Base-by-base conservation (phyloP, 1,140 invertebrate species). In the Spodoptera frugiperda region DNA sequence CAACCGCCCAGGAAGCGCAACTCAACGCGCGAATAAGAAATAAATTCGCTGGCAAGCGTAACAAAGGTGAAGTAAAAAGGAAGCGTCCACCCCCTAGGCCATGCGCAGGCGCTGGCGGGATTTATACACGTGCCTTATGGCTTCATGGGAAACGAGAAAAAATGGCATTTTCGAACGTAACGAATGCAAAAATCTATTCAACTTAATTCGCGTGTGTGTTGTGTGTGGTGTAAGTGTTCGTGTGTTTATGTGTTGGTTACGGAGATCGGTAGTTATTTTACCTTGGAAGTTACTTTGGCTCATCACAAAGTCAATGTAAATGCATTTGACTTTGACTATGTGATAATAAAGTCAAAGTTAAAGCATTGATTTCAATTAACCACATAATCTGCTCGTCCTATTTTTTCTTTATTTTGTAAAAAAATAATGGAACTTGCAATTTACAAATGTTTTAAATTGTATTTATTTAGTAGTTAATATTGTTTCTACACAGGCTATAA, bases 41-140 rank as follows among this genome's bases (percentile, higher is more conserved):
- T 91, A 91, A 92, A 93, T 90, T 89, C 87, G 78, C 79, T 86
- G 87, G 86, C 91, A 88, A 91, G 89, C 91, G 91, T 93, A 93
- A 93, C 91, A 91, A 92, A 92, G 90, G 86, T 91, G 84, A 91
- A 91, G 88, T 89, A 89, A 92, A 91, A 91, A 87, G 89, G 82
- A 92, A 85, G 84, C 78, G 82, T 79, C 57, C 75, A 71, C 49
- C 87, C 85, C 83, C 39, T 76, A 84, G 89, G 90, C 84, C 59
- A 80, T 78, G 67, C 77, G 78, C 63, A 70, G 78, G 71, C 78
- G 61, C 59, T 44, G 59, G 49, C 78, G 76, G 84, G 87, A 88
- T 87, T 87, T 88, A 87, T 83, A 81, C 80, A 79, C 77, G 84
- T 86, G 84, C 84, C 82, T 87, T 86, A 87, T 82, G 84, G 68